Evolutionary conservation across 1,140 invertebrate species (phyloP).

Genomic region (Augochlora pura): DNA sequence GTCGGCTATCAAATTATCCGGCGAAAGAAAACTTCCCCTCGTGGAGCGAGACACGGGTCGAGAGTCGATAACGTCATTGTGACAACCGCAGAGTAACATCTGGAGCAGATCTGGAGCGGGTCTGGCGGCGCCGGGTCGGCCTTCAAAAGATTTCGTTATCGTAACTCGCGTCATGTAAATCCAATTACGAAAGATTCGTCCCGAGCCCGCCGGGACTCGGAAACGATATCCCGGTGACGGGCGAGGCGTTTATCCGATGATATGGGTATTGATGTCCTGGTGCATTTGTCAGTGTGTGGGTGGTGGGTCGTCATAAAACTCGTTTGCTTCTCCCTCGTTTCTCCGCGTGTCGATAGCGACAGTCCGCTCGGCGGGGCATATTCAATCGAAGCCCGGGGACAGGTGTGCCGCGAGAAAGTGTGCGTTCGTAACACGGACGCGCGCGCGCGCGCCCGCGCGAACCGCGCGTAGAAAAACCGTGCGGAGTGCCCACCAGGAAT

Average conservation of each 20-base stretch:
- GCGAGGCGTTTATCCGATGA: constrained; percentile 47
- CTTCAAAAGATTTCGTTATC: constrained; percentile 59
- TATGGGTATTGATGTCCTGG: constrained; percentile 55
- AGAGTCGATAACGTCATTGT: constrained; percentile 45
- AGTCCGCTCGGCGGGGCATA: constrained; percentile 41
- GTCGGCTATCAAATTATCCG: constrained; percentile 22
- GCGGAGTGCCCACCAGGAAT: constrained; percentile 53
- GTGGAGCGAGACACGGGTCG: constrained; percentile 7
- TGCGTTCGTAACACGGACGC: background rate
- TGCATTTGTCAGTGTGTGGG: constrained; percentile 13
- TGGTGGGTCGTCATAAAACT: constrained; percentile 59
- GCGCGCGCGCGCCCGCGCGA: constrained; percentile 12
- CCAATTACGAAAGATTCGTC: constrained; percentile 64
- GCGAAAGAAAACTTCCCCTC: constrained; percentile 22
- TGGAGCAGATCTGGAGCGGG: constrained; percentile 39
- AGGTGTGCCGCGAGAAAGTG: background rate
- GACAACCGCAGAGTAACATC: constrained; percentile 40
- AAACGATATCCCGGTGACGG: constrained; percentile 50
- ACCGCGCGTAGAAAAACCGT: background rate
- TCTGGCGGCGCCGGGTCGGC: constrained; percentile 35
- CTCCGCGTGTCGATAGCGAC: constrained; percentile 47
- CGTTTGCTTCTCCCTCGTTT: constrained; percentile 55
- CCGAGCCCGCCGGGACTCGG: constrained; percentile 49
- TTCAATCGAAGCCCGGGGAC: constrained; percentile 32
- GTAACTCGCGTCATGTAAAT: constrained; percentile 65